Base-by-base conservation (phyloP, 2,113 vertebrate species). In the Corapipo altera region DNA sequence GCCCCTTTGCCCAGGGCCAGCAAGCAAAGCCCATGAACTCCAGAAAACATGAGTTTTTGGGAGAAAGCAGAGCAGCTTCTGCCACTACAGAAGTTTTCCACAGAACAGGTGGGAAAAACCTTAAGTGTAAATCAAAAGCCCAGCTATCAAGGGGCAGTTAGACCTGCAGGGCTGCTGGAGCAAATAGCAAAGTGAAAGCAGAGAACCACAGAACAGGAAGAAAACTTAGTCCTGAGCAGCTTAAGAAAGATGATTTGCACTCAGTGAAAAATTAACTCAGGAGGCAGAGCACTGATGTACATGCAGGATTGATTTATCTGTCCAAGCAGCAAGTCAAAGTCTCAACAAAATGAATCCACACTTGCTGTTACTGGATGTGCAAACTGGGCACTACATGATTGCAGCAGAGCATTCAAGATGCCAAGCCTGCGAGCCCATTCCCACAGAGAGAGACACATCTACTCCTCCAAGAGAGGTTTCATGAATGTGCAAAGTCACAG, bases 351-450 rank as follows among this genome's bases (percentile, higher is more conserved):
- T 5, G 19, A 74, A 90, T 33, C 43, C 13, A 28, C 14, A 0
- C 32, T 48, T 52, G 37, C 58, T 48, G 19, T 32, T 76, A 48
- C 54, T 57, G n/a, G 17, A 44, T 58, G 48, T 20, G 30, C 39
- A 85, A 93, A 71, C 52, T 3, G 1, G 44, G 33, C 5, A 6
- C 43, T n/a, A n/a, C 1, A 1, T 0, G 3, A 59, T 0, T 67
- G 23, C 43, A 89, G 58, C 1, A 2, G 13, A 82, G 24, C 58
- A 66, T 15, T 15, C 37, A 37, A 16, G 12, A 61, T 52, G 37
- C 37, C 69, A 41, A 41, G 20, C 23, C 46, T 41, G 24, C 41
- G 37, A 46, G 17, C 23, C 55, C 48, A 1, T 7, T 88, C 55
- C 64, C 46, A 49, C 8, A 51, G 43, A 57, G 14, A 62, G 14